Base-by-base conservation (phyloP, 2,113 vertebrate species). In the Ophiodon elongatus region DNA sequence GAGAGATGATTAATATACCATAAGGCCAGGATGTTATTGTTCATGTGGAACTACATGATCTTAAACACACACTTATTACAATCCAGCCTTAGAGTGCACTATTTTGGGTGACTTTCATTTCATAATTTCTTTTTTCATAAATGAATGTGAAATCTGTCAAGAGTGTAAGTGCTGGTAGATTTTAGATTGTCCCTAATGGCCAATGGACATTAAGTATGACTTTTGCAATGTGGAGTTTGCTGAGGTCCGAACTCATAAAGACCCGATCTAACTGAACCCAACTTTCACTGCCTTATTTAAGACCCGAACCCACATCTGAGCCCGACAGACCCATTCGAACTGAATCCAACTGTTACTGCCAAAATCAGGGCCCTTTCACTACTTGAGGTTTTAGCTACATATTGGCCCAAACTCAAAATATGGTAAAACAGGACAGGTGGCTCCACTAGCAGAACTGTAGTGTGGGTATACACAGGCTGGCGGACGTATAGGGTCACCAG, bases 1-100 rank as follows among this genome's bases (percentile, higher is more conserved):
- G 73, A 80, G 19, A 68, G 63, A 56, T 81, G 56, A 81, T 74
- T 70, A 64, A 72, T 60, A 39, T 6, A n/a, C 59, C 19, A 45
- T 47, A 37, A 64, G 60, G 45, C 69, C 31, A 71, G 54, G 47
- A 75, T 74, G 66, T 72, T 65, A 63, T 67, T 54, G 31, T 69
- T 76, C 25, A 73, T 19, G 45, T 54, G 17, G 37, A 45, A 68
- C 37, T 17, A 52, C 33, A 31, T 25, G 66, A 71, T 52, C n/a
- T 41, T 37, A 17, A 19, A 56, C 41, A 41, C 60, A 29, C n/a
- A 47, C 6, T 11, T 4, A 23, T 29, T 39, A 37, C 31, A 27
- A 14, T 23, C 10, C 70, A 54, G 37, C 23, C 1, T 41, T 17
- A 64, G 8, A 29, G n/a, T 54, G 11, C 4, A 31, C 17, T 4